Percentiles rank a stretch among this genome's conserved stretches.
These are phyloP conservation scores for Natrix natrix DNA, from an alignment of 2,797 vertebrate species.

Conservation along the genomic window DNA sequence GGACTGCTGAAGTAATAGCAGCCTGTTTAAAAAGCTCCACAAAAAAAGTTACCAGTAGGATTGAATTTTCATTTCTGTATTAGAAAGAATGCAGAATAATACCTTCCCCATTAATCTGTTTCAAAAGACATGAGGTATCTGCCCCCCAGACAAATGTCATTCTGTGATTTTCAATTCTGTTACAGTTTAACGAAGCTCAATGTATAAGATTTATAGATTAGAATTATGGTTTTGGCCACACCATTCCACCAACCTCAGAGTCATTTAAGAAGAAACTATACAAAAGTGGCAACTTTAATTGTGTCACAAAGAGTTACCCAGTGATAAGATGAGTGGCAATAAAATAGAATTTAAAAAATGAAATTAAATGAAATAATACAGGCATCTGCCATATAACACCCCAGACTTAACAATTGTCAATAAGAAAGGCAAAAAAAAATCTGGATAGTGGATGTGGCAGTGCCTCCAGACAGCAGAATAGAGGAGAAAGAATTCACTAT, in stretches of 20 bases:
- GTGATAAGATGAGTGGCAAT: no score
- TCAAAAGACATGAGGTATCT: background rate
- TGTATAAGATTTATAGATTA: background rate
- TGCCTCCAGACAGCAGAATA: no score
- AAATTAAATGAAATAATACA: no score
- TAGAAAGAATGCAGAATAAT: background rate
- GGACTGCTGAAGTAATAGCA: conserved; percentile 26
- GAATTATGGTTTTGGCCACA: background rate
- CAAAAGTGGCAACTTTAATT: background rate
- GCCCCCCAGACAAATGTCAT: background rate
- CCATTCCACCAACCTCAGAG: background rate
- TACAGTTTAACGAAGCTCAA: background rate
- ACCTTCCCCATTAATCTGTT: background rate
- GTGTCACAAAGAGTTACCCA: background rate
- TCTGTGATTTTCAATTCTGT: background rate
- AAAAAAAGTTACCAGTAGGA: conserved; percentile 2
- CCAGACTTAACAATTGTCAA: no score
- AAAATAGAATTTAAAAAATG: no score
- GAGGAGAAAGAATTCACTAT: background rate
- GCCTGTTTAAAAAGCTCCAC: conserved; percentile 28
- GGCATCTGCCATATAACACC: no score
- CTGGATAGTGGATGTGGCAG: no score
- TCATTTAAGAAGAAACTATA: background rate
- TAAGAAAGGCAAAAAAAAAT: no score
- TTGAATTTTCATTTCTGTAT: conserved; percentile 11